Conservation (phyloP, 1,140 invertebrate genomes). For the Temnothorax curvispinosus region DNA sequence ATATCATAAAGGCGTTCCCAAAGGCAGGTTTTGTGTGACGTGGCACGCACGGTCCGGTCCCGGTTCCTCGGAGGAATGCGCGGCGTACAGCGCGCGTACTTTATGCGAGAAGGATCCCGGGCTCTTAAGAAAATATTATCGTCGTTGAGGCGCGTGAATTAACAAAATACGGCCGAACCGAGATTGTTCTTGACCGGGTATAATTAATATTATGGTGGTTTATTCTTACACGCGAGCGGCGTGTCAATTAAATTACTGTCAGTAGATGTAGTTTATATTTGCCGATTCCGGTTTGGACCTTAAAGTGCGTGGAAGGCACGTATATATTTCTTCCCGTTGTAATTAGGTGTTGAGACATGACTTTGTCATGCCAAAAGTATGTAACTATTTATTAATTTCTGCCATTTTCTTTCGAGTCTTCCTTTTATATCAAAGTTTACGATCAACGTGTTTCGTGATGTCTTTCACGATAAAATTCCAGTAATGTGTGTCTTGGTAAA, state of each 20-base stretch:
- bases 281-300: constrained; percentile 6
- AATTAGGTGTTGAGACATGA: neutral
- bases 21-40: constrained; percentile 61
- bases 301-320: neutral
- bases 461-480: neutral
- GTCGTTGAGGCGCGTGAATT: constrained; percentile 56
- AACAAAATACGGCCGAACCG: constrained; percentile 58
- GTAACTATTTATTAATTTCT: constrained; percentile 4
- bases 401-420: neutral
- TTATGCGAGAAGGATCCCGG: constrained; percentile 54
- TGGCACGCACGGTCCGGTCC: constrained; percentile 61
- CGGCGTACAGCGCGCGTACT: constrained; percentile 44
- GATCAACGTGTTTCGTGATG: neutral
- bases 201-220: constrained; percentile 63
- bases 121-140: constrained; percentile 58
- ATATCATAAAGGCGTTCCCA: constrained; percentile 62
- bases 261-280: constrained; percentile 13
- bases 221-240: constrained; percentile 42
- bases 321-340: neutral
- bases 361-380: neutral
- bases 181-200: constrained; percentile 38
- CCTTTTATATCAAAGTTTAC: neutral
- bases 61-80: constrained; percentile 62
- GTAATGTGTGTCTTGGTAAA: neutral
- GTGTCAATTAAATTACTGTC: constrained; percentile 53